phyloP scores from a whole-genome alignment of 1,140 invertebrate genomes.

The Mercenaria mercenaria region DNA sequence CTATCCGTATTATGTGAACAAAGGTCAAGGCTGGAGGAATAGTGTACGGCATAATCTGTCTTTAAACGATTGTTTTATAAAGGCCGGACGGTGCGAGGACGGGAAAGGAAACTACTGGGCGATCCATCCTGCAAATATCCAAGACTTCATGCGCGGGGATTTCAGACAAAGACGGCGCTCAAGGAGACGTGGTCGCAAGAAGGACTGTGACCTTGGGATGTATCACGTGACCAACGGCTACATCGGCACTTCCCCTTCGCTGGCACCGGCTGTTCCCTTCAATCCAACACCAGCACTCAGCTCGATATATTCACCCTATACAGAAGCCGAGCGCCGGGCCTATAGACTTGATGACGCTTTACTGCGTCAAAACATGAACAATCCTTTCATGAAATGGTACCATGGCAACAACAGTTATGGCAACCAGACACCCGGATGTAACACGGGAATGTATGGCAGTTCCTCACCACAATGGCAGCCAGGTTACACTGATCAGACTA shows the following conservation, averaged over 20 bases:
- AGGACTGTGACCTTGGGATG: slow-evolving; percentile 81
- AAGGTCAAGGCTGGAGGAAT: slow-evolving; percentile 84
- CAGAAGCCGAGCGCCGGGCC: slow-evolving; percentile 82
- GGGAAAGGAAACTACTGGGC: slow-evolving; percentile 93
- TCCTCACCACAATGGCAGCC: slow-evolving; percentile 77
- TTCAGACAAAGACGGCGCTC: slow-evolving; percentile 88
- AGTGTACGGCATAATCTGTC: slow-evolving; percentile 85
- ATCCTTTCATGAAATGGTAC: slow-evolving; percentile 84
- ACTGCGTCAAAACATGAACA: slow-evolving; percentile 83
- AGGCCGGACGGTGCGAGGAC: slow-evolving; percentile 84
- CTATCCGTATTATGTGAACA: slow-evolving; percentile 83
- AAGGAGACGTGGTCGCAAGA: slow-evolving; percentile 80
- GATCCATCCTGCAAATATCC: slow-evolving; percentile 98
- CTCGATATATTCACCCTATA: slow-evolving; percentile 83
- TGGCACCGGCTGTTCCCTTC: slow-evolving; percentile 73
- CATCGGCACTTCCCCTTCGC: slow-evolving; percentile 59
- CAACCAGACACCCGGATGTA: slow-evolving; percentile 71
- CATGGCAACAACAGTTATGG: slow-evolving; percentile 73
- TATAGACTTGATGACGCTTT: slow-evolving; percentile 83
- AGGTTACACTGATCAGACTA: slow-evolving; percentile 74
- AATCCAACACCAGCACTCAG: slow-evolving; percentile 75
- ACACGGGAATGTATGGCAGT: slow-evolving; percentile 73
- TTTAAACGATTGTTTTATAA: slow-evolving; percentile 85
- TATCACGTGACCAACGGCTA: slow-evolving; percentile 82
- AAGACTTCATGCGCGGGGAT: slow-evolving; percentile 98